Conservation (phyloP, 2,888 invertebrate genomes). For the Pseudococcus jackbeardsleyi region DNA sequence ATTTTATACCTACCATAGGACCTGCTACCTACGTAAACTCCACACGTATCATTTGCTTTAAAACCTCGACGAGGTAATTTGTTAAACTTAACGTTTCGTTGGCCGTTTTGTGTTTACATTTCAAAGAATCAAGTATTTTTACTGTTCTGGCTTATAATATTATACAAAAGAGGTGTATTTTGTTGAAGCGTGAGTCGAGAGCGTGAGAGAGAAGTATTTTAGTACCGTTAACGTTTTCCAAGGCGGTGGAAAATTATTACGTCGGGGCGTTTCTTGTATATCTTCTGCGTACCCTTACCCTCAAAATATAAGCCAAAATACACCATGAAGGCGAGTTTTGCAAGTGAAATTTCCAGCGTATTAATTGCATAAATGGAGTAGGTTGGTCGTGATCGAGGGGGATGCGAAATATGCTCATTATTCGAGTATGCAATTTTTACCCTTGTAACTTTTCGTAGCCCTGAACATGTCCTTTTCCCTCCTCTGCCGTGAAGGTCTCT, state of each 20-base stretch:
- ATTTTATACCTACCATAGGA: background rate
- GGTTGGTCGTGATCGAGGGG: background rate
- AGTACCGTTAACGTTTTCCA: background rate
- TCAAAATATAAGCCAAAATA: background rate
- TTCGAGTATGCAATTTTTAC: no score
- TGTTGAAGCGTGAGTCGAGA: constrained; percentile 15
- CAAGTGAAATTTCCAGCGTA: background rate
- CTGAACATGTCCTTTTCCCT: no score
- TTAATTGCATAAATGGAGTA: constrained; percentile 21
- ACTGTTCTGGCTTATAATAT: constrained; percentile 34
- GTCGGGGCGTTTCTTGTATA: background rate
- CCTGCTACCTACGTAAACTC: background rate
- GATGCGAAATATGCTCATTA: no score
- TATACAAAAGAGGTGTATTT: constrained; percentile 22
- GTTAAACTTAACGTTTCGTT: constrained; percentile 20
- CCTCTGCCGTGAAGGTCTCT: no score
- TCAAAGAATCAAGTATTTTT: constrained; percentile 15
- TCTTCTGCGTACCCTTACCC: no score
- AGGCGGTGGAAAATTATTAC: constrained; percentile 39
- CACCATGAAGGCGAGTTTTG: background rate
- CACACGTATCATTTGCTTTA: background rate
- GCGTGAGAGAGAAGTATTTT: background rate
- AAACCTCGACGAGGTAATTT: background rate
- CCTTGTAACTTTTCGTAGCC: no score
- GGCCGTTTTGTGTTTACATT: constrained; percentile 26